These are phyloP conservation scores for Peromyscus aztecus DNA, from an alignment of 2,797 vertebrate genomes.

Conservation along the genomic window DNA sequence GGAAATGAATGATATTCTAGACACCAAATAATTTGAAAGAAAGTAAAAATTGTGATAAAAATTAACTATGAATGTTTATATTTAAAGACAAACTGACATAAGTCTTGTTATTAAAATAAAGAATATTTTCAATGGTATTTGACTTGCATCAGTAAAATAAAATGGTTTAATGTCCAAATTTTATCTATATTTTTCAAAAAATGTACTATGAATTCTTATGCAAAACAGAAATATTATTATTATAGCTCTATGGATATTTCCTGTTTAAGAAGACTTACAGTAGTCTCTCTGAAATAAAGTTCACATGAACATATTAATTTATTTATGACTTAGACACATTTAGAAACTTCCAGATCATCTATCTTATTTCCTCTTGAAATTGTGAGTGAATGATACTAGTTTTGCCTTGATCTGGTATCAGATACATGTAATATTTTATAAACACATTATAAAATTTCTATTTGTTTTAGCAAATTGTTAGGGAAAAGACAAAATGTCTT, in stretches of 20 bases:
- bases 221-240: constrained; percentile 31
- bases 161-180: constrained; percentile 45
- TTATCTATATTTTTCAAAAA: constrained; percentile 47
- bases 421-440: neutral
- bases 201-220: neutral
- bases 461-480: neutral
- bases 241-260: neutral
- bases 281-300: constrained; percentile 30
- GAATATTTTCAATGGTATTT: constrained; percentile 27
- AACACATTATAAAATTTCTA: neutral
- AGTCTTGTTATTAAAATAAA: neutral
- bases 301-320: neutral
- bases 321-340: neutral
- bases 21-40: constrained; percentile 58
- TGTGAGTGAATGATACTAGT: accelerated
- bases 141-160: constrained; percentile 36
- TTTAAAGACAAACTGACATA: constrained; percentile 36
- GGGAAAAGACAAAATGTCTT: neutral
- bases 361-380: neutral
- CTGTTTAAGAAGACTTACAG: neutral
- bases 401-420: neutral
- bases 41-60: neutral
- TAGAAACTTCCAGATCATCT: neutral
- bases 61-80: constrained; percentile 55
- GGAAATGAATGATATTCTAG: constrained; percentile 17